phyloP scores from a whole-genome alignment of 2,797 vertebrate genomes.

The Notolepis coatsorum region DNA sequence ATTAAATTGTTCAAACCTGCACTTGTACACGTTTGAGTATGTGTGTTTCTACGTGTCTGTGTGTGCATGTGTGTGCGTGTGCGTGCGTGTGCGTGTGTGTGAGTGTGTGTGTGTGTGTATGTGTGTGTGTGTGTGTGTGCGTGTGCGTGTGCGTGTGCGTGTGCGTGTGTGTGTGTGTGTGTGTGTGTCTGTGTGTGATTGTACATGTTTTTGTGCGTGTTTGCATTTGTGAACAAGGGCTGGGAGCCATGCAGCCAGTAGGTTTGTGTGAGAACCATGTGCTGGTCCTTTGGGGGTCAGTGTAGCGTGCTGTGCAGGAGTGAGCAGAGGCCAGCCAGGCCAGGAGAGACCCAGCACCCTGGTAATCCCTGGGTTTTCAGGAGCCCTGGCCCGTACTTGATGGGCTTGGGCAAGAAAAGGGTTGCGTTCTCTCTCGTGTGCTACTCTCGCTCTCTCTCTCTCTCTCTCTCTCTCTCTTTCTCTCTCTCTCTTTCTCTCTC shows the following conservation, averaged over 20 bases:
- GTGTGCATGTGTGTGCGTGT: too few species aligned
- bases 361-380: conserved; percentile 99
- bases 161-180: not conserved
- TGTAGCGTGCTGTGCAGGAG: conserved; percentile 87
- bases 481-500: conserved; percentile 41
- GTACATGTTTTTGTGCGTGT: conserved; percentile 4
- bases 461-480: conserved; percentile 54
- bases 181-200: conserved; percentile 11
- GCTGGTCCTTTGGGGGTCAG: conserved; percentile 75
- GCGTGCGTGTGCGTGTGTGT: too few species aligned
- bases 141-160: not conserved
- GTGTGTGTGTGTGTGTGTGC: not conserved
- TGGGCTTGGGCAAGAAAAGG: conserved; percentile 98
- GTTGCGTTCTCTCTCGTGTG: conserved; percentile 69
- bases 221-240: conserved; percentile 11
- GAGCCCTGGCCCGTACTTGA: conserved; percentile 99
- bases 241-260: conserved; percentile 40
- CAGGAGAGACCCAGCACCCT: conserved; percentile 79
- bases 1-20: too few species aligned
- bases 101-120: conserved; percentile 4
- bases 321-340: conserved; percentile 85
- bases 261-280: conserved; percentile 79
- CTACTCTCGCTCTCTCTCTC: conserved; percentile 54
- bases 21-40: too few species aligned
- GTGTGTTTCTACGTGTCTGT: too few species aligned